Conservation (phyloP, 1,140 invertebrate species). For the Drosophila santomea region DNA sequence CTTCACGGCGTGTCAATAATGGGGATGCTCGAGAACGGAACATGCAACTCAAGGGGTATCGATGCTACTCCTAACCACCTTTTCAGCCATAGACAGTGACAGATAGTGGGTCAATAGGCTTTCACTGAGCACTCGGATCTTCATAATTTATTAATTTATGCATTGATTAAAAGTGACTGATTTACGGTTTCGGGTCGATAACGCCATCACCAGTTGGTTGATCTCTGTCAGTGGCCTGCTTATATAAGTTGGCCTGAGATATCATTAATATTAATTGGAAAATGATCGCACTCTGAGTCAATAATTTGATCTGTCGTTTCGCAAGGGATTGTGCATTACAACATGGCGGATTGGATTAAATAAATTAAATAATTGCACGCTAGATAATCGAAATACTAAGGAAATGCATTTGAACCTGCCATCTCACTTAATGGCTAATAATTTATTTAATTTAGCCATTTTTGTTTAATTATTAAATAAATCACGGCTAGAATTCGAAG, state of each 20-base stretch:
- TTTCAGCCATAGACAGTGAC: background rate
- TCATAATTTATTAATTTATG: conserved; percentile 55
- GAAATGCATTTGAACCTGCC: background rate
- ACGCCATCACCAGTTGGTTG: conserved; percentile 12
- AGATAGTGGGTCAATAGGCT: conserved; percentile 36
- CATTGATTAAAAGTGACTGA: conserved; percentile 31
- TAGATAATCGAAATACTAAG: background rate
- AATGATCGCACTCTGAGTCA: conserved; percentile 14
- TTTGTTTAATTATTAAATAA: conserved; percentile 1
- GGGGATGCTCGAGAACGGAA: conserved; percentile 26
- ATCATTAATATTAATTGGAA: conserved; percentile 59
- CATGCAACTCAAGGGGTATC: background rate
- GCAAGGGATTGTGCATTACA: conserved; percentile 18
- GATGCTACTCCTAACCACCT: background rate
- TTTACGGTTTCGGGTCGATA: conserved; percentile 37
- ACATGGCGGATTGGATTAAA: background rate
- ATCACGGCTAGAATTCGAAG: background rate
- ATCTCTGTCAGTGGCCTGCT: conserved; percentile 12
- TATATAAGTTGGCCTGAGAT: conserved; percentile 23
- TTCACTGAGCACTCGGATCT: conserved; percentile 49
- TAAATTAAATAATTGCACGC: conserved; percentile 25
- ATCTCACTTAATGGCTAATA: too few relatives aligned
- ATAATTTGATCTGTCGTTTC: conserved; percentile 14
- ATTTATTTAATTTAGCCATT: background rate
- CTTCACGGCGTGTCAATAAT: conserved; percentile 43